Percentiles rank a stretch among this genome's conserved stretches.
phyloP scores from a whole-genome alignment of 1,140 invertebrate genomes.

The Dendroctonus ponderosae region DNA sequence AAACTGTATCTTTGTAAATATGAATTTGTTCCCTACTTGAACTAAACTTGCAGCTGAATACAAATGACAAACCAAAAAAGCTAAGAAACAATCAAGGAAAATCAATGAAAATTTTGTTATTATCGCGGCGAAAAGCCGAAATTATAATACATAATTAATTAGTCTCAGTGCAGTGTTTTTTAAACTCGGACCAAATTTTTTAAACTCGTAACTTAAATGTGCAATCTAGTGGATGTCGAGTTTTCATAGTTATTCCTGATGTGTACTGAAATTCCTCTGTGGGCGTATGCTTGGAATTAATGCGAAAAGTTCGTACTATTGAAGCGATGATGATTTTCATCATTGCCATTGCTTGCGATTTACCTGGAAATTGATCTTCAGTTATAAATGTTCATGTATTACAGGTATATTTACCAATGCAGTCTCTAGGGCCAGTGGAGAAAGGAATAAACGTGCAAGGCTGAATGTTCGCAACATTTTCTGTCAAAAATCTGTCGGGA shows the following conservation, averaged over 20 bases:
- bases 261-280: neutral
- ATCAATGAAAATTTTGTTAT: too few relatives aligned
- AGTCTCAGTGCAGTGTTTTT: too few relatives aligned
- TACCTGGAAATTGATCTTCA: neutral
- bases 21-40: too few relatives aligned
- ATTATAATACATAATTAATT: too few relatives aligned
- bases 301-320: neutral
- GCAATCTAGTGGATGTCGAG: neutral
- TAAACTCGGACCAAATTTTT: too few relatives aligned
- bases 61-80: too few relatives aligned
- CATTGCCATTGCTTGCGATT: neutral
- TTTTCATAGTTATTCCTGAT: neutral
- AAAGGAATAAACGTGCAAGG: slow-evolving; percentile 63
- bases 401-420: slow-evolving; percentile 52
- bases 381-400: neutral
- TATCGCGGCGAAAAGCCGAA: too few relatives aligned
- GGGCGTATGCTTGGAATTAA: neutral
- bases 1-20: too few relatives aligned
- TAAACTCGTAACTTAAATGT: neutral
- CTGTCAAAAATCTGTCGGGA: slow-evolving; percentile 63
- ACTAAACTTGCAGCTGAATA: too few relatives aligned
- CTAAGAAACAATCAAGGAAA: too few relatives aligned
- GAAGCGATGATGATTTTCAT: neutral
- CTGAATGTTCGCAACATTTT: slow-evolving; percentile 52
- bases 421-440: slow-evolving; percentile 62